Percentiles rank a stretch among this genome's conserved stretches.
These are phyloP conservation scores for Phyllotis vaccarum DNA, from an alignment of 2,797 vertebrate genomes.

Conservation along the genomic window DNA sequence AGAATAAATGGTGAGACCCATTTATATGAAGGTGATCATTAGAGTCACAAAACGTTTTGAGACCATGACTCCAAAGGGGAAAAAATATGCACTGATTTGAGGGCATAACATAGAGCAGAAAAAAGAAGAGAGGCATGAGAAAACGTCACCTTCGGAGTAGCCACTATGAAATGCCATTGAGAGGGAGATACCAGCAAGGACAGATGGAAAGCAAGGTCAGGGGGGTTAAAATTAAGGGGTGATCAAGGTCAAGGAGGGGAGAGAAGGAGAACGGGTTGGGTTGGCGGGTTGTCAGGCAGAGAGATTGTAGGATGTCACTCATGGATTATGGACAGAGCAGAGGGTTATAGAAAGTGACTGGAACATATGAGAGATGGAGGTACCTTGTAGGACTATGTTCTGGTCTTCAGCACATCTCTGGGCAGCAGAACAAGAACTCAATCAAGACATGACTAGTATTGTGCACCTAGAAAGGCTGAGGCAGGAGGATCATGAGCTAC, in stretches of 20 bases:
- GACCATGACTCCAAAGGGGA: background rate
- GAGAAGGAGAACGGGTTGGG: background rate
- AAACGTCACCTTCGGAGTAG: too few species aligned
- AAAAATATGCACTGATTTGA: background rate
- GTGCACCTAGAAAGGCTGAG: background rate
- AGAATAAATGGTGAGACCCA: background rate
- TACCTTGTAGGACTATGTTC: rapidly evolving
- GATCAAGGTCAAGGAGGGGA: background rate
- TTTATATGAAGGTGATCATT: background rate
- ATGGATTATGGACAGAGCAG: rapidly evolving
- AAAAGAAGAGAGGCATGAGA: background rate
- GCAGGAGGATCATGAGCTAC: background rate
- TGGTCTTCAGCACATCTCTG: background rate
- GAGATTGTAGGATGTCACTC: background rate
- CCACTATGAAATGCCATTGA: background rate
- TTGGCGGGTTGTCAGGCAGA: background rate
- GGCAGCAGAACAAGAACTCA: background rate
- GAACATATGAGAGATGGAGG: background rate
- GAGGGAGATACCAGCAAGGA: background rate
- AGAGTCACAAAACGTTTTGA: background rate
- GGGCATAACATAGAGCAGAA: background rate
- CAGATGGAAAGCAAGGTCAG: too few species aligned
- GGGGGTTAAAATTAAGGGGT: background rate
- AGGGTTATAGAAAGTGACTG: background rate
- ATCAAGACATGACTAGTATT: background rate